These are phyloP conservation scores for Pangasius sanitwongsei DNA, from an alignment of 2,797 vertebrate genomes.

Conservation along the genomic window DNA sequence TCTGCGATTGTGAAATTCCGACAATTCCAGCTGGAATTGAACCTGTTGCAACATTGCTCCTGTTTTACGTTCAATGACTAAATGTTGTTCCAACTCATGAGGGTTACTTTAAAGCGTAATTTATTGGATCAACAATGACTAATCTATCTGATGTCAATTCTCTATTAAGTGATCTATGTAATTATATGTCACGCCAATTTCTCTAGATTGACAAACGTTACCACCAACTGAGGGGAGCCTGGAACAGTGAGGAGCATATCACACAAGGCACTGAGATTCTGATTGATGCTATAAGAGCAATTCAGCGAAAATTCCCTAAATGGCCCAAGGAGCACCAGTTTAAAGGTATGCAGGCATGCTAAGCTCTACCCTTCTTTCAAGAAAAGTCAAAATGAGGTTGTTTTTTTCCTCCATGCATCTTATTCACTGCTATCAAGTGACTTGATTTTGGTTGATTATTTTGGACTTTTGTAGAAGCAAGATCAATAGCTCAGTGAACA, in stretches of 20 bases:
- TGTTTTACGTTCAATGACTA: background rate
- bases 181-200: background rate
- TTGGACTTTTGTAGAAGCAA: background rate
- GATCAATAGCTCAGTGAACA: background rate
- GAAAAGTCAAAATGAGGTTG: background rate
- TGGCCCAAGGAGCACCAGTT: constrained; percentile 64
- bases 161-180: background rate
- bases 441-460: background rate
- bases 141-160: background rate
- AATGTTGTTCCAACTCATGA: background rate
- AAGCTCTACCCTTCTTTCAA: background rate
- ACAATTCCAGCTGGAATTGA: background rate
- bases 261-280: constrained; percentile 56
- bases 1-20: background rate
- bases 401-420: background rate
- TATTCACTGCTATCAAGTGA: background rate
- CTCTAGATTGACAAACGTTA: constrained; percentile 62
- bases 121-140: background rate
- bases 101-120: background rate
- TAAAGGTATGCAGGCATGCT: constrained; percentile 52
- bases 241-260: constrained; percentile 61
- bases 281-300: constrained; percentile 27
- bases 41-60: background rate
- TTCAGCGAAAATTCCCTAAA: constrained; percentile 54
- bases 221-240: constrained; percentile 51